Percentiles rank a stretch among this genome's conserved stretches.
Evolutionary conservation across 1,140 invertebrate genomes (phyloP).

Genomic region (Muscidifurax raptorellus): DNA sequence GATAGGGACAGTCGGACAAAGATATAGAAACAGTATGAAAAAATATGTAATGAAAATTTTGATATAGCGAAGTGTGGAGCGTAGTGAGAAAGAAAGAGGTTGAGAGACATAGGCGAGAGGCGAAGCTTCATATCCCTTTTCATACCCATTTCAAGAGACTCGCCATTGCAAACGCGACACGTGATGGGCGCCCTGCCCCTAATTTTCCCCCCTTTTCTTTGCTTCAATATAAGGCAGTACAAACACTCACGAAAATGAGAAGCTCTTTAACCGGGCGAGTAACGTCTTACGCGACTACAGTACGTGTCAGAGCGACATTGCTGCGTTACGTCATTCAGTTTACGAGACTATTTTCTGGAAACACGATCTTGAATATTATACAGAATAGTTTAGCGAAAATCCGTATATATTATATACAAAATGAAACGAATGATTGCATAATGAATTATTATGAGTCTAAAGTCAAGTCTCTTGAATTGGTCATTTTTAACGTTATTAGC

Average conservation of each 20-base stretch:
- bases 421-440: not conserved
- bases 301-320: not conserved
- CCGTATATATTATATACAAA: not conserved
- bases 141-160: slow-evolving; percentile 69
- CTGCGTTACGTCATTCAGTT: not conserved
- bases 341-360: not conserved
- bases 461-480: slow-evolving; percentile 67
- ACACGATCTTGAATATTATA: not conserved
- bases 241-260: slow-evolving; percentile 12
- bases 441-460: not conserved
- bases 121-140: slow-evolving; percentile 71
- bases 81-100: slow-evolving; percentile 66
- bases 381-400: not conserved
- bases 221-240: not conserved
- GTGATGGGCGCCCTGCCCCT: not conserved
- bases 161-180: slow-evolving; percentile 37
- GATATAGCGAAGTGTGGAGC: slow-evolving; percentile 72
- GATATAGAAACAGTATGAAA: slow-evolving; percentile 32
- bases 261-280: not conserved
- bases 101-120: slow-evolving; percentile 70
- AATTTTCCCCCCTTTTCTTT: not conserved
- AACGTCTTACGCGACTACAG: not conserved
- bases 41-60: slow-evolving; percentile 54
- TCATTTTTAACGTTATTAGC: slow-evolving; percentile 56
- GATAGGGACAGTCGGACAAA: slow-evolving; percentile 41